Base-by-base conservation (phyloP, 1,140 invertebrate species). In the Drosophila mayri region DNA sequence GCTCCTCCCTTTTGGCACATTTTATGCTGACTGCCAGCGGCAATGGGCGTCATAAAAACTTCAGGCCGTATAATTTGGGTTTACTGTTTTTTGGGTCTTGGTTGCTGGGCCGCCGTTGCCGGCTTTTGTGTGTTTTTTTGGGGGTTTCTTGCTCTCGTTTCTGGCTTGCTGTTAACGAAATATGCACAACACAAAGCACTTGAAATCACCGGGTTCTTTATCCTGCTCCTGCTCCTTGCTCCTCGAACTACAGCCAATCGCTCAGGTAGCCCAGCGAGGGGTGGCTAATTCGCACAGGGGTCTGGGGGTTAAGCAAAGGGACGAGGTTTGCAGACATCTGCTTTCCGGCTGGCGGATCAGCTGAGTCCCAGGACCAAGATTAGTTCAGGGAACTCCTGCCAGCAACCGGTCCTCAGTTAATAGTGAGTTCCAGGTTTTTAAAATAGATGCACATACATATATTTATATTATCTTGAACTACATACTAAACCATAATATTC, bases 81-180 rank as follows among this genome's bases (percentile, higher is more conserved):
- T 65, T 65, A 65, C 62, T 38, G 52, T 72, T 72, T 72, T 70
- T 59, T 47, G 65, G 66, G 43, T 59, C 37, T 66, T 30, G 58
- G 18, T 32, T 49, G 37, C 43, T 55, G 37, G 52, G 22, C 30
- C 52, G 30, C 35, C 58, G 22, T 35, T 54, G 52, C 35, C 20
- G 52, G 18, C 28, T 60, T 50, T 16, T 35, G 11, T 67, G 22
- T 62, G 38, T 18, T 35, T 44, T 47, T 28, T 12, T 25, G 25
- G 55, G 65, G 38, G 18, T 55, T 49, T 44, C 83, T 83, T 87
- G 80, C 50, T 79, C 58, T 73, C 46, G 67, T 81, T 88, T 81
- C 85, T 88, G 84, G 12, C 41, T 62, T 22, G 43, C 84, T 88
- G 84, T 75, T 88, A 84, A 55, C 73, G 57, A 88, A 88, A 88